phyloP scores from a whole-genome alignment of 2,888 invertebrate genomes.

The Archips xylosteana region DNA sequence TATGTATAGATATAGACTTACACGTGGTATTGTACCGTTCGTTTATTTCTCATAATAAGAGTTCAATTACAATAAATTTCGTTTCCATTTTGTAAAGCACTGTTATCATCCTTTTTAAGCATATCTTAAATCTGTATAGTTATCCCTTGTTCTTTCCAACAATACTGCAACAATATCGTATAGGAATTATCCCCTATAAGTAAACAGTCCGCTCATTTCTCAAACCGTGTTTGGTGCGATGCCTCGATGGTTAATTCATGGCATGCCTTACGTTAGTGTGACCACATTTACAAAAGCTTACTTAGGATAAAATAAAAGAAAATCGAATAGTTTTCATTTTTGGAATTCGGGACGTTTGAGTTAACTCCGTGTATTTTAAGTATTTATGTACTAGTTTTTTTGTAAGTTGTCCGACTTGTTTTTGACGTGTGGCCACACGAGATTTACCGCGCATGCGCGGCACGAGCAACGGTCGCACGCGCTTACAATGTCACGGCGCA shows the following conservation, averaged over 20 bases:
- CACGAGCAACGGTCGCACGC: slow-evolving; percentile 53
- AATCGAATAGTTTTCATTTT: background rate
- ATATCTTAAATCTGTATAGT: background rate
- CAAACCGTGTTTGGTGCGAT: slow-evolving; percentile 12
- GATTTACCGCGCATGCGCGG: slow-evolving; percentile 45
- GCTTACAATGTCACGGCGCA: slow-evolving; percentile 48
- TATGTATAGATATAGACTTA: too few relatives aligned
- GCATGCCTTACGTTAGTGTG: slow-evolving; percentile 5
- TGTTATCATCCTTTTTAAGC: background rate
- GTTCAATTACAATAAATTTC: too few relatives aligned
- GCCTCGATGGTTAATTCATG: slow-evolving; percentile 17
- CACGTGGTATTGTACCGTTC: too few relatives aligned
- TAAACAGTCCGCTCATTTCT: background rate
- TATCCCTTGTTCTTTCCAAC: background rate
- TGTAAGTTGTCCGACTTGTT: background rate
- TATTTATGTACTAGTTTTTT: background rate
- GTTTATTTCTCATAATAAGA: too few relatives aligned
- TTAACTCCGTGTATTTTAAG: background rate
- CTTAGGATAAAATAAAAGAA: background rate
- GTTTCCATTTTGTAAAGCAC: background rate
- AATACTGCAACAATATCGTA: background rate
- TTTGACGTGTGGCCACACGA: background rate
- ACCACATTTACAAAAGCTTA: background rate
- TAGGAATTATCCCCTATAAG: background rate
- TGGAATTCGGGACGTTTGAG: background rate